Conservation (phyloP, 2,797 vertebrate species). For the Anableps anableps region DNA sequence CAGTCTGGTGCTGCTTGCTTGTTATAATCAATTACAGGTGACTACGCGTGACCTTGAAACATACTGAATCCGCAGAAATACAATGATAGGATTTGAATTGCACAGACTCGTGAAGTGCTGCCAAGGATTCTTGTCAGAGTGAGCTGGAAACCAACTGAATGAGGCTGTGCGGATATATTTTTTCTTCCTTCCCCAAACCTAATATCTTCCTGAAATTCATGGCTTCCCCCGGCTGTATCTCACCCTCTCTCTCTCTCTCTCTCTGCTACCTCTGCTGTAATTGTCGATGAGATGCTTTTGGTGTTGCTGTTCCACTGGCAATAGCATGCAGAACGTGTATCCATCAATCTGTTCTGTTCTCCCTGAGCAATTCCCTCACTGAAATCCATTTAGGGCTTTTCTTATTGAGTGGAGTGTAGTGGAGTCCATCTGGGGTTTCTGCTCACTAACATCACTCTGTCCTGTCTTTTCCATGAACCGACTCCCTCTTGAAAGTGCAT, state of each 20-base stretch:
- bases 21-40: slow-evolving; percentile 80
- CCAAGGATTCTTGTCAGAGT: slow-evolving; percentile 58
- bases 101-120: slow-evolving; percentile 54
- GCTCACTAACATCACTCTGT: slow-evolving; percentile 85
- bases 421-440: slow-evolving; percentile 82
- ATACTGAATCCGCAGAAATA: slow-evolving; percentile 72
- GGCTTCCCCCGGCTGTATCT: slow-evolving; percentile 71
- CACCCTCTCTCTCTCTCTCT: slow-evolving; percentile 13
- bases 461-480: slow-evolving; percentile 83
- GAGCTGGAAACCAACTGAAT: slow-evolving; percentile 52
- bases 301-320: slow-evolving; percentile 76
- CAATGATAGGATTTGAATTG: slow-evolving; percentile 76
- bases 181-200: slow-evolving; percentile 53
- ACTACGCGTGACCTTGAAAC: slow-evolving; percentile 76
- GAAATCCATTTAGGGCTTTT: slow-evolving; percentile 85
- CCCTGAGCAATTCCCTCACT: slow-evolving; percentile 82
- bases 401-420: slow-evolving; percentile 83
- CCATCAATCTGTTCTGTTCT: slow-evolving; percentile 86
- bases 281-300: slow-evolving; percentile 82
- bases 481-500: slow-evolving; percentile 75
- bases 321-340: slow-evolving; percentile 86
- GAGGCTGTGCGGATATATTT: slow-evolving; percentile 61
- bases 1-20: slow-evolving; percentile 63
- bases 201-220: slow-evolving; percentile 76
- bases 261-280: slow-evolving; percentile 77